Evolutionary conservation across 2,888 invertebrate genomes (phyloP), one percentile per base, ranked within the genome.

Genomic region (Drosophila anceps): DNA sequence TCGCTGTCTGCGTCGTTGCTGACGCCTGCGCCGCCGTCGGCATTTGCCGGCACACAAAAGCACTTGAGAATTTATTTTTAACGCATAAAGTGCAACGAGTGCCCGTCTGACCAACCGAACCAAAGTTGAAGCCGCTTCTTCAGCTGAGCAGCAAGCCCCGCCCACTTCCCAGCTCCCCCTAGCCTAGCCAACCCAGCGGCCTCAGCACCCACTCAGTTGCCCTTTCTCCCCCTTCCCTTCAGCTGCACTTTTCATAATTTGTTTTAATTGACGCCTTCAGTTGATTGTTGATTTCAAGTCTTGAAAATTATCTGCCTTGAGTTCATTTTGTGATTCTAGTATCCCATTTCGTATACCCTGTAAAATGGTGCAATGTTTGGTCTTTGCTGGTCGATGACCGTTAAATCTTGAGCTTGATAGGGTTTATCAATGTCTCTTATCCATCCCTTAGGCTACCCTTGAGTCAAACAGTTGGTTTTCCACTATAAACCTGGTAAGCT

Each of bases 61-160:
- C 84, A 84, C 81, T 81, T 57, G 79, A 77, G 60, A 63, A 70
- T 81, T 84, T 77, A 66, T 77, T 81, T 81, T 81, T 64, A 72
- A 75, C 78, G 84, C 78, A 77, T 74, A 70, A 81, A 84, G 78
- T 77, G 81, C 81, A 77, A 65, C 61, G 78, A 81, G 81, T 77
- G 81, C 68, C 62, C 81, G 66, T 70, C 81, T 76, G 76, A 60
- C 63, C 76, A 48, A 54, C 66, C 79, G 58, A 44, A 29, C 43
- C 75, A 48, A 55, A 51, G 35, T 41, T 63, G 48, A 44, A 73
- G 73, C 62, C 44, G 54, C 68, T 60, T 37, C 46, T 63, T 37
- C 61, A 58, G 35, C 41, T 48, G 68, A 15, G 33, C 55, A 48
- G 1, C 48, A 18, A 29, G 13, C 41, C 27, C 29, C 48, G 3